These are phyloP conservation scores for Cataglyphis albicans DNA, from an alignment of 2,888 invertebrate species.

Conservation along the genomic window DNA sequence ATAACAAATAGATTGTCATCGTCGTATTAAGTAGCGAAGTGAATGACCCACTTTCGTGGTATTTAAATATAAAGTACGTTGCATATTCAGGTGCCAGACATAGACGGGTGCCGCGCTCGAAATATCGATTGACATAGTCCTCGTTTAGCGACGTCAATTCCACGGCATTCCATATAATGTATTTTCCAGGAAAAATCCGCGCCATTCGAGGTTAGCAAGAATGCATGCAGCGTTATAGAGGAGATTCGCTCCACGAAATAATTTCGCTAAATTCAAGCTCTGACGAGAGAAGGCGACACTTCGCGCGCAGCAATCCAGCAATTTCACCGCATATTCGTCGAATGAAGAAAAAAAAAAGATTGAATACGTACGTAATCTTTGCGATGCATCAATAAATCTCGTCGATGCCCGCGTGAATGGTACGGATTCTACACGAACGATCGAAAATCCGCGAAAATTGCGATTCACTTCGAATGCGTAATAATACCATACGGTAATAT, in stretches of 20 bases:
- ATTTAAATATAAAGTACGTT: conserved; percentile 48
- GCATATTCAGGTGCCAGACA: conserved; percentile 37
- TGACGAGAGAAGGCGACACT: background rate
- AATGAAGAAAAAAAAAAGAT: conserved; percentile 13
- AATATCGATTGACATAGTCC: conserved; percentile 50
- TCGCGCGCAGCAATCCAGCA: conserved; percentile 8
- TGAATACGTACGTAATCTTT: conserved; percentile 21
- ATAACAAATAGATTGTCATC: background rate
- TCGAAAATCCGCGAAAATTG: conserved; percentile 59
- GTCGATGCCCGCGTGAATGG: conserved; percentile 56
- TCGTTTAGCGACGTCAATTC: conserved; percentile 32
- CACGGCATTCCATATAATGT: conserved; percentile 1
- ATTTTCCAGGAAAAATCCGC: conserved; percentile 30
- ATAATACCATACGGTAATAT: conserved; percentile 58
- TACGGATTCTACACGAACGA: conserved; percentile 8
- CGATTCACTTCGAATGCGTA: conserved; percentile 60
- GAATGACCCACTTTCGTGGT: conserved; percentile 21
- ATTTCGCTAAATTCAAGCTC: conserved; percentile 25
- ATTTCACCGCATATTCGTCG: conserved; percentile 17
- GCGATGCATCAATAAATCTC: conserved; percentile 20
- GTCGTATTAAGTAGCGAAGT: background rate
- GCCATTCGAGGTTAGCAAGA: conserved; percentile 20
- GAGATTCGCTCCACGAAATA: conserved; percentile 21
- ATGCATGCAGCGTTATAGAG: background rate
- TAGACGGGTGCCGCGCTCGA: conserved; percentile 11